Base-by-base conservation (phyloP, 2,888 invertebrate species). In the Apodemia mormo region DNA sequence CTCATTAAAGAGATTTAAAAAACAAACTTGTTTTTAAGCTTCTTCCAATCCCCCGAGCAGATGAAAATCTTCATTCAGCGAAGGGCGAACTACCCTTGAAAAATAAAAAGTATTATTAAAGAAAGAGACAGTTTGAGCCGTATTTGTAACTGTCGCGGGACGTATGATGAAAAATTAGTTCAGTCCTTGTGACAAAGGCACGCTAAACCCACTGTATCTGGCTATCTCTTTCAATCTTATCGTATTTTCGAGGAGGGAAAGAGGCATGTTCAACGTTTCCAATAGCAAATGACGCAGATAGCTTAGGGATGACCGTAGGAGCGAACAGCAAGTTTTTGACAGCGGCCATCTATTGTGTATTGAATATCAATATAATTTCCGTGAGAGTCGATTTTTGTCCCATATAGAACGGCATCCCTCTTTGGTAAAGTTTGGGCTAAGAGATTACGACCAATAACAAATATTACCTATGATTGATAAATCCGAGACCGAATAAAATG, bases 141-240 rank as follows among this genome's bases (percentile, higher is more conserved):
- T 91, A 94, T 94, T 94, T 93, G 93, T 94, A 88, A 92, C 93
- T 94, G 94, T 94, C 94, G 88, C 81, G 87, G 88, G 88, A 90
- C 90, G 93, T 93, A 93, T 93, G 93, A 94, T 94, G 94, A 94
- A 94, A 94, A 94, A 94, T 94, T 94, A 92, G 92, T 90, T 89
- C 92, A 90, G 90, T 89, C 89, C 85, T 90, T 87, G 88, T 92
- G 90, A 92, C 91, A 92, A 91, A 92, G 90, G 90, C 89, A 86
- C 86, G 89, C 89, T 90, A 91, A 89, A 86, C 92, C 87, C 85
- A 89, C 89, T 86, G 85, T 84, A 84, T 84, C 84, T 80, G 79
- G 80, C 83, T 84, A 85, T 91, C 89, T 84, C 88, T 77, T 79
- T 93, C 85, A 76, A 73, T 77, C 89, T 76, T 81, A 81, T 73